Percentiles rank a stretch among this genome's conserved stretches.
These are phyloP conservation scores for Mythimna vitellina DNA, from an alignment of 2,888 invertebrate species.

Conservation along the genomic window DNA sequence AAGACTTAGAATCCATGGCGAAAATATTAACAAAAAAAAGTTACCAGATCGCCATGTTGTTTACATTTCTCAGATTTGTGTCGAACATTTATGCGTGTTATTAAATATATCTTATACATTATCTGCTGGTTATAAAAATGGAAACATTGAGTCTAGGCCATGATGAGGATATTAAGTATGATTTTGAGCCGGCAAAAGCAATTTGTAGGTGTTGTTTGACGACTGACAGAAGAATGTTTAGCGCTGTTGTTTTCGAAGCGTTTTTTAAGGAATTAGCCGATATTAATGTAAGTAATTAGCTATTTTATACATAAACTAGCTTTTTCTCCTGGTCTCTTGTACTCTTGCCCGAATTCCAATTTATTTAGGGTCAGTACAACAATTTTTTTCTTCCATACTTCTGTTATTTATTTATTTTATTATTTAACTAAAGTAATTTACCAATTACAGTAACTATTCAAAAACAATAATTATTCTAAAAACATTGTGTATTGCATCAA, in stretches of 20 bases:
- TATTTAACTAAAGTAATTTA: too few species aligned
- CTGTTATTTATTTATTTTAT: too few species aligned
- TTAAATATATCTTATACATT: constrained; percentile 2
- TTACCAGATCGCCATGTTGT: constrained; percentile 51
- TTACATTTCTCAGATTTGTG: constrained; percentile 45
- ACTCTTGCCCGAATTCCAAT: not conserved
- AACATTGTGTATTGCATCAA: too few species aligned
- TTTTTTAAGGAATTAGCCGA: constrained; percentile 78
- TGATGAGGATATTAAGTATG: constrained; percentile 64
- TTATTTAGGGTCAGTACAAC: not conserved
- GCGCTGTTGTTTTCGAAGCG: constrained; percentile 60
- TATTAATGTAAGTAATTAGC: constrained; percentile 75
- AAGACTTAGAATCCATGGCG: too few species aligned
- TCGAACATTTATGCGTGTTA: not conserved
- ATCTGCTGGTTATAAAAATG: constrained; percentile 33
- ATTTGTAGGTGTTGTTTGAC: constrained; percentile 84
- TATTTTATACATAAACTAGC: not conserved
- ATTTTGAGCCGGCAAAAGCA: constrained; percentile 65
- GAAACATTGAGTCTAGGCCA: constrained; percentile 40
- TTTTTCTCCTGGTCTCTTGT: not conserved
- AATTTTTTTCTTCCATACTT: too few species aligned
- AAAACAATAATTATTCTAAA: too few species aligned
- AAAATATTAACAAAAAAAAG: not conserved
- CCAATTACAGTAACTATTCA: too few species aligned
- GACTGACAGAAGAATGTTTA: constrained; percentile 73